A percentile compares a stretch with the other conserved stretches of the same genome.
Evolutionary conservation across 2,888 invertebrate genomes (phyloP).

Genomic region (Ephialtes manifestator): DNA sequence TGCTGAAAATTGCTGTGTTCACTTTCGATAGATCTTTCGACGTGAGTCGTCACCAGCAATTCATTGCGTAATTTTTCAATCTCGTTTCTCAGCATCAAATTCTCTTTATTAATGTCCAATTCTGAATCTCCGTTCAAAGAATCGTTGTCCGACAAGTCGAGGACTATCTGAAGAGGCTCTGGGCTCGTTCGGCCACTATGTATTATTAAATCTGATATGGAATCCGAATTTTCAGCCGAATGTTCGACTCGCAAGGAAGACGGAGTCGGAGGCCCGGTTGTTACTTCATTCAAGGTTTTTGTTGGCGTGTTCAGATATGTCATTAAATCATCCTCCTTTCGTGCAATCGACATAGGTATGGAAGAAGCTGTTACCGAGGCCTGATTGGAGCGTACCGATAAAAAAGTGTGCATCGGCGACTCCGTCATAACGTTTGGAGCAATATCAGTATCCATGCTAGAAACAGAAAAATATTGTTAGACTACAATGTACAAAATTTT

Average conservation of each 20-base stretch:
- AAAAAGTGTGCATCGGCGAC: constrained; percentile 45
- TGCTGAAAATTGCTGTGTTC: constrained; percentile 65
- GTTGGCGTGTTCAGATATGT: constrained; percentile 77
- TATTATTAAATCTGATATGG: constrained; percentile 77
- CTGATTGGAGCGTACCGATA: not conserved
- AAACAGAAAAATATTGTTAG: not conserved
- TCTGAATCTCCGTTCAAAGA: constrained; percentile 37
- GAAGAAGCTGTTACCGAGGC: not conserved
- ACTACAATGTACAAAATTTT: too few relatives aligned
- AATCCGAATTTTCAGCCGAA: constrained; percentile 77
- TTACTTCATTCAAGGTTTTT: constrained; percentile 57
- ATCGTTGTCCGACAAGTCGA: constrained; percentile 73
- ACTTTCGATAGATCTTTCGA: constrained; percentile 84
- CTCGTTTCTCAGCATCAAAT: constrained; percentile 86
- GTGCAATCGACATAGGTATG: not conserved
- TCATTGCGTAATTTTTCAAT: constrained; percentile 87
- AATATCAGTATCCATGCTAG: not conserved
- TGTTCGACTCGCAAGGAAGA: constrained; percentile 78
- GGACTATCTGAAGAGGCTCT: constrained; percentile 56
- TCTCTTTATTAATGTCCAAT: constrained; percentile 61
- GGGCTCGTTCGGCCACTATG: constrained; percentile 78
- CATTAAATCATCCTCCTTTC: constrained; percentile 77
- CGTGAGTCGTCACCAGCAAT: constrained; percentile 85
- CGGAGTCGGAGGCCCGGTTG: constrained; percentile 73
- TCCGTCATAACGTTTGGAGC: not conserved